Evolutionary conservation across 92 coral and sea anemone species (phyloP).

Genomic region (Heliopora coerulea): DNA sequence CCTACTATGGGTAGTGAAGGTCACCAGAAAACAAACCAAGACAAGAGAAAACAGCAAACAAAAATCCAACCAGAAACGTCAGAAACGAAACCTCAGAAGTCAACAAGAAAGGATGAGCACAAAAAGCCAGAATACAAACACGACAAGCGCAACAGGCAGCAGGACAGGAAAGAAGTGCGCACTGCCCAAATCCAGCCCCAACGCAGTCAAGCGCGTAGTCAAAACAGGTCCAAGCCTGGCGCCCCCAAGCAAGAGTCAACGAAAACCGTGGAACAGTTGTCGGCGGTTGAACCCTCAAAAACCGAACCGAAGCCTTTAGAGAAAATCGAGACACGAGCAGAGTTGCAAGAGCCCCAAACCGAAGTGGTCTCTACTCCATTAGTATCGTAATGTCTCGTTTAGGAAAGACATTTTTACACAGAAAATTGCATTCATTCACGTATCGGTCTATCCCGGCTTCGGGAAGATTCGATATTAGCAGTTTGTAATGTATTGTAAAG

Average conservation of each 20-base stretch:
- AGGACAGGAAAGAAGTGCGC: constrained; percentile 21
- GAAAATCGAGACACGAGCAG: background rate
- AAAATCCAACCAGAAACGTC: constrained; percentile 1
- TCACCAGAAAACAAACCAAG: constrained; percentile 6
- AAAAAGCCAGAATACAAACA: constrained; percentile 11
- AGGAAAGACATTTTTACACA: constrained; percentile 5
- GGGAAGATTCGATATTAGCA: background rate
- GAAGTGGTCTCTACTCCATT: background rate
- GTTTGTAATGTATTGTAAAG: constrained; percentile 43
- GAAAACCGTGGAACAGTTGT: constrained; percentile 13
- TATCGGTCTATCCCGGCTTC: background rate
- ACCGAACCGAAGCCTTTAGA: background rate
- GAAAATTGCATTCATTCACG: background rate
- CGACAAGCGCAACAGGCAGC: constrained; percentile 10
- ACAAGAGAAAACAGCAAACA: constrained; percentile 11
- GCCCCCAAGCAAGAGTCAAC: constrained; percentile 17
- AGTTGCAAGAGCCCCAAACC: background rate
- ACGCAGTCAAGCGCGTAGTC: constrained; percentile 28
- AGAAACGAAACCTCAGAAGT: constrained; percentile 44
- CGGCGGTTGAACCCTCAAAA: constrained; percentile 17
- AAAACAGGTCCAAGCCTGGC: constrained; percentile 19
- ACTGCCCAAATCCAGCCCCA: constrained; percentile 41
- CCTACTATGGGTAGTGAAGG: background rate
- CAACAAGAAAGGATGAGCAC: constrained; percentile 34
- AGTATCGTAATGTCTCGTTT: constrained; percentile 4